A percentile compares a stretch with the other conserved stretches of the same genome.
phyloP scores from a whole-genome alignment of 2,113 vertebrate species.

The Maylandia zebra region DNA sequence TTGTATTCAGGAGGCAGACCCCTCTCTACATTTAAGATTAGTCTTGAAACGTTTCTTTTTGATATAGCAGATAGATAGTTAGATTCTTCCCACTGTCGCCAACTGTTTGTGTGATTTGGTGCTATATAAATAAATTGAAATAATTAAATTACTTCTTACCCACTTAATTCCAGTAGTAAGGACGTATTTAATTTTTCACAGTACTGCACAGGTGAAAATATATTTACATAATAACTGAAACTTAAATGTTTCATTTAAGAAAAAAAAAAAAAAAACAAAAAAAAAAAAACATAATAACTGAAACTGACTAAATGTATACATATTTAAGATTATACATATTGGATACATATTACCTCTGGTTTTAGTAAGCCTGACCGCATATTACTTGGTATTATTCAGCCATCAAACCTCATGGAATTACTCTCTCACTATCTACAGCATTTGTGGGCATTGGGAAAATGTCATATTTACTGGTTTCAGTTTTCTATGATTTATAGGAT shows the following conservation, averaged over 20 bases:
- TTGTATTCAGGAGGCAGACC: neutral
- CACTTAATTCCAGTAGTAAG: neutral
- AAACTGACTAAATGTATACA: neutral
- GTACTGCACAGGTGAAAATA: neutral
- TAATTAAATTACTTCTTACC: neutral
- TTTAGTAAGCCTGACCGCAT: neutral
- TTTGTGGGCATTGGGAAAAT: neutral
- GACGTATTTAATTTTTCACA: neutral
- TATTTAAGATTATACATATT: neutral
- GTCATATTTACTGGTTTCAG: neutral
- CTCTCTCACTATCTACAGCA: neutral
- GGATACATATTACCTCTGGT: neutral
- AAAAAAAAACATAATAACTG: neutral
- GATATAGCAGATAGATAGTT: neutral
- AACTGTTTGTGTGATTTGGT: neutral
- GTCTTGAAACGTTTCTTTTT: neutral
- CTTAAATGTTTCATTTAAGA: too few relatives aligned
- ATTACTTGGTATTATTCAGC: neutral
- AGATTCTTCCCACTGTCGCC: neutral
- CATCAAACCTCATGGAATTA: neutral
- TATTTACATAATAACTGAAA: neutral
- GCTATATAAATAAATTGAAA: neutral
- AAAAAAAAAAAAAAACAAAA: too few relatives aligned
- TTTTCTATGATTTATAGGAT: neutral
- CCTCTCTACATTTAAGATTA: neutral